A percentile compares a stretch with the other conserved stretches of the same genome.
phyloP scores from a whole-genome alignment of 2,113 vertebrate genomes.

The Lichenostomus cassidix region DNA sequence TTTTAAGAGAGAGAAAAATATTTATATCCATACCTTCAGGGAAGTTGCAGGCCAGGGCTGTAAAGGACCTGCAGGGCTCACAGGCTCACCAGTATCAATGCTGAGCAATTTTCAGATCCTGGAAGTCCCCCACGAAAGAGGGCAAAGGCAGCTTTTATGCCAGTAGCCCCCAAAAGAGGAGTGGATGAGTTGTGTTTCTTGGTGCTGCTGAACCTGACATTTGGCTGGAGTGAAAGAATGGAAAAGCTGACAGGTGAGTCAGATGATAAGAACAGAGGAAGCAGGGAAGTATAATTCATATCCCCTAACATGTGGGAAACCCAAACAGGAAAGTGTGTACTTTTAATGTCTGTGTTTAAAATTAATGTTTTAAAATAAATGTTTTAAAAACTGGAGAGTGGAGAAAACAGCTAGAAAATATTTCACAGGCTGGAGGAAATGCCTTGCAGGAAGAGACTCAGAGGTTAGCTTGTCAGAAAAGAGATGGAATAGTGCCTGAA shows the following conservation, averaged over 20 bases:
- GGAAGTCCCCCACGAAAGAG: background rate
- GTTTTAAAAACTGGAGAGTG: background rate
- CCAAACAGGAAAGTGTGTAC: background rate
- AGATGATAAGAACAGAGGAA: background rate
- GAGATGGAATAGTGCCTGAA: background rate
- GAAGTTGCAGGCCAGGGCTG: background rate
- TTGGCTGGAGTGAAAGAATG: background rate
- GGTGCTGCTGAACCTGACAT: background rate
- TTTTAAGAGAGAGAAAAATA: background rate
- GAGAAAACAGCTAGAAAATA: background rate
- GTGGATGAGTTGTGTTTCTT: background rate
- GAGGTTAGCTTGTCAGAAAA: background rate
- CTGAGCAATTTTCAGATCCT: background rate
- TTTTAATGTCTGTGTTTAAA: background rate
- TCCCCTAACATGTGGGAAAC: background rate
- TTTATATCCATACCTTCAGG: background rate
- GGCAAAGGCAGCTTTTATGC: background rate
- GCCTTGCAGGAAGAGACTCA: background rate
- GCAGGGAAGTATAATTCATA: background rate
- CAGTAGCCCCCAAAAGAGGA: background rate
- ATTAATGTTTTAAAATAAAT: background rate
- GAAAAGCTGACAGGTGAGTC: background rate
- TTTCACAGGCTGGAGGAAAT: background rate
- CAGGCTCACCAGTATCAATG: rapidly evolving
- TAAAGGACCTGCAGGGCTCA: background rate